A percentile compares a stretch with the other conserved stretches of the same genome.
These are phyloP conservation scores for Eilema caniola DNA, from an alignment of 2,888 invertebrate genomes.

Conservation along the genomic window DNA sequence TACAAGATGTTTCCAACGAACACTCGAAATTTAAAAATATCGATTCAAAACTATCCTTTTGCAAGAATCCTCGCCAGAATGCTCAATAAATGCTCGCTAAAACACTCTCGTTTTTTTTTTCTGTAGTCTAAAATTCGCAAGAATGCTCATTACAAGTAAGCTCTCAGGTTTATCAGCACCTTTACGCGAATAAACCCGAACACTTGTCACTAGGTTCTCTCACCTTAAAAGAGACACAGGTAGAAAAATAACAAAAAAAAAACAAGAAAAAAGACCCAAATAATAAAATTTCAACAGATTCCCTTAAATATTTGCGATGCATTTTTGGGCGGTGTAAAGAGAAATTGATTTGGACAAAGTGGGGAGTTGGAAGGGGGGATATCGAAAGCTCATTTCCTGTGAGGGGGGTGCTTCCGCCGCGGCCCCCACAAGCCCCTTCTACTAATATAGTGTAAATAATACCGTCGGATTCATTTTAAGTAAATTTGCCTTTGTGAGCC, in stretches of 20 bases:
- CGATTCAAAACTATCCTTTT: too few species aligned
- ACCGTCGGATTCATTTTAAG: conserved; percentile 46
- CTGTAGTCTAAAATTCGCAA: too few species aligned
- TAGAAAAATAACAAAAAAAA: not conserved
- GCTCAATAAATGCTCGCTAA: too few species aligned
- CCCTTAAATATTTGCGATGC: conserved; percentile 56
- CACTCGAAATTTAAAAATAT: too few species aligned
- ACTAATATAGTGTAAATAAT: conserved; percentile 58
- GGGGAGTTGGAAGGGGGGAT: conserved; percentile 61
- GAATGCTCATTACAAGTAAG: too few species aligned
- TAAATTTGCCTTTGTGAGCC: conserved; percentile 48
- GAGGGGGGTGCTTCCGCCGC: conserved; percentile 61
- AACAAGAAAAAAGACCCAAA: conserved; percentile 25
- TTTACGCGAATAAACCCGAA: too few species aligned
- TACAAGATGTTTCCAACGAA: too few species aligned
- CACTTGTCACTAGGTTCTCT: too few species aligned
- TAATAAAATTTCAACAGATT: conserved; percentile 51
- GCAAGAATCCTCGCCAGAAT: too few species aligned
- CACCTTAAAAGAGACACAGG: too few species aligned
- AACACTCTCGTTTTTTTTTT: too few species aligned
- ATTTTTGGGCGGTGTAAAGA: conserved; percentile 61
- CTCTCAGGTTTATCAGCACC: too few species aligned
- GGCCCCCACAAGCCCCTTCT: conserved; percentile 39
- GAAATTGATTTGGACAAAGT: conserved; percentile 81
- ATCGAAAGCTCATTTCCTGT: conserved; percentile 81